These are phyloP conservation scores for Drosophila navojoa DNA, from an alignment of 1,140 invertebrate species.

Conservation along the genomic window DNA sequence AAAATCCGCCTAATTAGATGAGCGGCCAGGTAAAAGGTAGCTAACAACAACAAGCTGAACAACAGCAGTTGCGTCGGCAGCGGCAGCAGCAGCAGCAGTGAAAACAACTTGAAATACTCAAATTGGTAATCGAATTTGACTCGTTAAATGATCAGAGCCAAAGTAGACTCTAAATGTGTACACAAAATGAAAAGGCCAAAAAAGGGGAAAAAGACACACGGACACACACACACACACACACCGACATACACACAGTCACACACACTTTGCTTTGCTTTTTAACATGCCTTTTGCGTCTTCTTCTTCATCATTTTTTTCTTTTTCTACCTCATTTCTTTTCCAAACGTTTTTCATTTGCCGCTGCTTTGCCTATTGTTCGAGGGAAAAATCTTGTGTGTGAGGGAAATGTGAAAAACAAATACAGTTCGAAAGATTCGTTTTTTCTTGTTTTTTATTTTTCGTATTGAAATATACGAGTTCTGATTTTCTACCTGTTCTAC, in stretches of 20 bases:
- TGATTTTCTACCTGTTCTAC: slow-evolving; percentile 68
- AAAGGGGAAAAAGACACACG: slow-evolving; percentile 27
- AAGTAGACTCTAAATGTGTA: neutral
- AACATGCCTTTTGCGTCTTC: slow-evolving; percentile 16
- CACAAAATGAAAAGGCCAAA: slow-evolving; percentile 31
- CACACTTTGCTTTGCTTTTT: slow-evolving; percentile 20
- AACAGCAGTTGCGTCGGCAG: slow-evolving; percentile 7
- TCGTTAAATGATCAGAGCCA: slow-evolving; percentile 11
- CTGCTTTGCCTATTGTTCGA: slow-evolving; percentile 22
- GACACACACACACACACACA: slow-evolving; percentile 5
- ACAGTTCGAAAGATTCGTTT: slow-evolving; percentile 27
- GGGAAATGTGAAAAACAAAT: slow-evolving; percentile 72
- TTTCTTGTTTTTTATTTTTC: slow-evolving; percentile 27
- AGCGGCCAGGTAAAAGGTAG: slow-evolving; percentile 15
- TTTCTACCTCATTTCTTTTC: slow-evolving; percentile 36
- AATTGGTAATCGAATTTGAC: slow-evolving; percentile 70
- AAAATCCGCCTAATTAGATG: slow-evolving; percentile 26
- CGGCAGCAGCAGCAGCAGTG: slow-evolving; percentile 36
- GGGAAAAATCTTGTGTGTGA: slow-evolving; percentile 14
- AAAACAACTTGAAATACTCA: slow-evolving; percentile 75
- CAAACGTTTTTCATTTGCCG: slow-evolving; percentile 28
- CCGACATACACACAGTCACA: slow-evolving; percentile 1
- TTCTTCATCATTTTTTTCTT: slow-evolving; percentile 38
- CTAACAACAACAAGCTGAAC: slow-evolving; percentile 21
- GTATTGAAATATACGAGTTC: slow-evolving; percentile 10